phyloP scores from a whole-genome alignment of 2,113 vertebrate genomes.

The Seriola dumerili region DNA sequence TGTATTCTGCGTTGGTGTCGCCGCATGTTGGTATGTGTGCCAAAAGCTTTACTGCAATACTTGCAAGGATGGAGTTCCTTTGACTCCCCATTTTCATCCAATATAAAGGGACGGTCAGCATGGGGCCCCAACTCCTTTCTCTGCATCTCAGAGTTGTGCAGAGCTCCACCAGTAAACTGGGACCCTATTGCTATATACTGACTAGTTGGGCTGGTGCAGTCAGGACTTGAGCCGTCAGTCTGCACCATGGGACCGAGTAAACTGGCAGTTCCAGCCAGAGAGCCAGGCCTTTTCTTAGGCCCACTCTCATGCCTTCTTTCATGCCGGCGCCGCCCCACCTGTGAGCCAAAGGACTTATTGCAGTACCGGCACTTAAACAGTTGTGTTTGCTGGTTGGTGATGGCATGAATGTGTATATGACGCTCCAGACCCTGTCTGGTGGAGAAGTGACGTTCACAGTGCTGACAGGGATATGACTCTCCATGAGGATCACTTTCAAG shows the following conservation, averaged over 20 bases:
- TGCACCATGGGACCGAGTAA: conserved; percentile 64
- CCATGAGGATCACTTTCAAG: conserved; percentile 88
- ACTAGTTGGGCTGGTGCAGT: conserved; percentile 69
- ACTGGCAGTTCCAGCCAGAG: conserved; percentile 73
- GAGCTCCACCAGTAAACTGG: conserved; percentile 71
- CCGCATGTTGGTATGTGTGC: conserved; percentile 97
- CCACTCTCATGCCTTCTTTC: conserved; percentile 94
- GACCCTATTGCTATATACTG: conserved; percentile 75
- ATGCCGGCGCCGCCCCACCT: conserved; percentile 93
- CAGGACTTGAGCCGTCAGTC: conserved; percentile 74
- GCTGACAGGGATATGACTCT: conserved; percentile 90
- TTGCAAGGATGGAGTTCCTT: conserved; percentile 95
- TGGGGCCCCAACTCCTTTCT: conserved; percentile 73
- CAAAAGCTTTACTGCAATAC: conserved; percentile 97
- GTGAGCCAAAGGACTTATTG: conserved; percentile 94
- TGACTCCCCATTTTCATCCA: conserved; percentile 91
- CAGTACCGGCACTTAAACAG: conserved; percentile 96
- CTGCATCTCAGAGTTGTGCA: conserved; percentile 67
- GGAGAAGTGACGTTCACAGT: conserved; percentile 94
- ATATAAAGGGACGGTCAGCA: conserved; percentile 68
- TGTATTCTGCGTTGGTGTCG: conserved; percentile 97
- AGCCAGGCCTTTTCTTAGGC: conserved; percentile 86
- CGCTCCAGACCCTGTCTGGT: conserved; percentile 96
- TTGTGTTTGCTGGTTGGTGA: conserved; percentile 88
- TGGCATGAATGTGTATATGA: conserved; percentile 94